Percentiles rank a stretch among this genome's conserved stretches.
These are phyloP conservation scores for Tragulus kanchil DNA, from an alignment of 2,113 vertebrate species.

Conservation along the genomic window DNA sequence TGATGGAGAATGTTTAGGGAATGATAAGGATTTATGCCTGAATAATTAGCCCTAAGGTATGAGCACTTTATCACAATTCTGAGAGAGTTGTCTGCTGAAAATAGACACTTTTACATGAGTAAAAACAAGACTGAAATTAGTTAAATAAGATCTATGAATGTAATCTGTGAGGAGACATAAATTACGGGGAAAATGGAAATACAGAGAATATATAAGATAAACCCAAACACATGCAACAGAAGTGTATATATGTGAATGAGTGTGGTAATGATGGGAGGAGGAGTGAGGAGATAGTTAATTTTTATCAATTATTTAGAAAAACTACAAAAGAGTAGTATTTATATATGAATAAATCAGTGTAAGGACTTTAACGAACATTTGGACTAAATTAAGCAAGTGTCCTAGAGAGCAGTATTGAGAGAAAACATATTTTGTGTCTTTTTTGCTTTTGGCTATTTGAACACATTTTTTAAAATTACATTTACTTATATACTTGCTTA, in stretches of 20 bases:
- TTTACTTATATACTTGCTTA: neutral
- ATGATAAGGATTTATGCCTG: neutral
- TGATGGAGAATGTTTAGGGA: neutral
- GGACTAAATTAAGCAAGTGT: neutral
- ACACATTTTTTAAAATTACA: neutral
- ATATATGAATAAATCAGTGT: neutral
- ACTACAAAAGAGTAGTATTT: neutral
- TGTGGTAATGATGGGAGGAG: neutral
- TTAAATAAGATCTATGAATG: neutral
- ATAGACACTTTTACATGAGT: neutral
- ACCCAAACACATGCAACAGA: neutral
- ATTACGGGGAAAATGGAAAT: neutral
- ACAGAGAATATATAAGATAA: neutral
- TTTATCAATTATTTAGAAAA: neutral
- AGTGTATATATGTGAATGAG: accelerated
- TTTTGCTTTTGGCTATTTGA: conserved; percentile 33
- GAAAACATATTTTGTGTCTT: neutral
- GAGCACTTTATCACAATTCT: neutral
- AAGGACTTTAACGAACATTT: neutral
- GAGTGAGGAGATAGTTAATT: neutral
- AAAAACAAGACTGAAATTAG: conserved; percentile 48
- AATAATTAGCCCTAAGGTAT: neutral
- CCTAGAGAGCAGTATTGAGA: neutral
- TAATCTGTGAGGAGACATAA: neutral
- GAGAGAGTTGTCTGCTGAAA: conserved; percentile 14